A percentile compares a stretch with the other conserved stretches of the same genome.
These are phyloP conservation scores for Rutilus rutilus DNA, from an alignment of 2,113 vertebrate genomes.

Conservation along the genomic window DNA sequence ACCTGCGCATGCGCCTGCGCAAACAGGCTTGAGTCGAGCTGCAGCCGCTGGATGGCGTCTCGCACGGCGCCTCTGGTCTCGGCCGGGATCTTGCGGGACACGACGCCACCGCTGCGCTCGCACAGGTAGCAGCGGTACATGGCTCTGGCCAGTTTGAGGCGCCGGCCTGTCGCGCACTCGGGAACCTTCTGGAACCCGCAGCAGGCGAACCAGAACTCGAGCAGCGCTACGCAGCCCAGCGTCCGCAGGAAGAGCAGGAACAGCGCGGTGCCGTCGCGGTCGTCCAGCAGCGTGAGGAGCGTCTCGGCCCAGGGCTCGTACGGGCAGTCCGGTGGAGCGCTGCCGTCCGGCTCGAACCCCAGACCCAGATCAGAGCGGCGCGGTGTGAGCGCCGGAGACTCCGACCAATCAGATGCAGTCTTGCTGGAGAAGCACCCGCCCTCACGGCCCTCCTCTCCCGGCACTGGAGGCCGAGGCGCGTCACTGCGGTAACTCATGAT, in stretches of 20 bases:
- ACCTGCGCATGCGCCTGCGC: slow-evolving; percentile 95
- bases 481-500: slow-evolving; percentile 89
- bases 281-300: slow-evolving; percentile 90
- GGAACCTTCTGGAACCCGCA: slow-evolving; percentile 92
- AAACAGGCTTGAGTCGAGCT: slow-evolving; percentile 92
- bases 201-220: slow-evolving; percentile 99
- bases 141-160: slow-evolving; percentile 90
- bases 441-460: slow-evolving; percentile 89
- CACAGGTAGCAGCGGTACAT: slow-evolving; percentile 96
- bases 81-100: slow-evolving; percentile 89
- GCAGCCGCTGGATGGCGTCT: slow-evolving; percentile 86
- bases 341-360: slow-evolving; percentile 95
- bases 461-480: slow-evolving; percentile 92
- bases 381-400: slow-evolving; percentile 83
- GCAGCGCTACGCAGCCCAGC: slow-evolving; percentile 88
- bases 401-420: slow-evolving; percentile 74
- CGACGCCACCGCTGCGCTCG: slow-evolving; percentile 72
- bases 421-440: slow-evolving; percentile 69
- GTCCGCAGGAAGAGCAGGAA: slow-evolving; percentile 91
- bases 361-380: slow-evolving; percentile 89
- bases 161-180: slow-evolving; percentile 82
- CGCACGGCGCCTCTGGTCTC: slow-evolving; percentile 94
- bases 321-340: slow-evolving; percentile 89
- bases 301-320: slow-evolving; percentile 96
- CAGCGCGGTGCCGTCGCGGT: slow-evolving; percentile 93